Evolutionary conservation across 2,888 invertebrate species (phyloP).

Genomic region (Lasioglossum zephyrum): DNA sequence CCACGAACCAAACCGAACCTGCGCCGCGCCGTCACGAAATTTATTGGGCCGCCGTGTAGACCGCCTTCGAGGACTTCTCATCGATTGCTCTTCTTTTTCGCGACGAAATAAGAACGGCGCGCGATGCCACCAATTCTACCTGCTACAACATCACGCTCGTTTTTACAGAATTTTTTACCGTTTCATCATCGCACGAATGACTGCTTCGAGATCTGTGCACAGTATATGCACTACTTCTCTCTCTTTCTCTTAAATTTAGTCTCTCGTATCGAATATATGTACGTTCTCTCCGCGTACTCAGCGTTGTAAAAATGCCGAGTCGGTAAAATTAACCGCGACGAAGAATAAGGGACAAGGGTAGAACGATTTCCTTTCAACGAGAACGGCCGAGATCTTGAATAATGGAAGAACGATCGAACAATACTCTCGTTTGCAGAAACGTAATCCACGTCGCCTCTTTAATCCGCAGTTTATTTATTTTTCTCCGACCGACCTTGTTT

Average conservation of each 20-base stretch:
- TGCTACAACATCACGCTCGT: not conserved
- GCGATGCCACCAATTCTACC: not conserved
- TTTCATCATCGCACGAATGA: not conserved
- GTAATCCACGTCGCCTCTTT: not conserved
- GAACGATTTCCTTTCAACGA: not conserved
- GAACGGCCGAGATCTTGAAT: slow-evolving; percentile 8
- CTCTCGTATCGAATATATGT: not conserved
- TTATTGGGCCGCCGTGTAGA: not conserved
- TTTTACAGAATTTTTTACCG: slow-evolving; percentile 2
- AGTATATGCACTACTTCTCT: not conserved
- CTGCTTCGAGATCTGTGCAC: not conserved
- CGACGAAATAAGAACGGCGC: not conserved
- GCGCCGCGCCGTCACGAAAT: not conserved
- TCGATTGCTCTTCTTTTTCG: not conserved
- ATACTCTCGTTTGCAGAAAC: slow-evolving; percentile 1
- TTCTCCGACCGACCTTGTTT: not conserved
- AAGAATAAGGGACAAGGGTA: not conserved
- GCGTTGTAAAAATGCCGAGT: not conserved
- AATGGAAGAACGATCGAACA: not conserved
- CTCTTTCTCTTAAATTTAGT: not conserved
- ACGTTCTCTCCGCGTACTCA: not conserved
- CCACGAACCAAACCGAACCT: not conserved
- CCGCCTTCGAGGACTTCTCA: not conserved
- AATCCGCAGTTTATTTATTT: not conserved
- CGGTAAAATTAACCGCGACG: not conserved